These are phyloP conservation scores for Colistium nudipinnis DNA, from an alignment of 2,113 vertebrate species.

Conservation along the genomic window DNA sequence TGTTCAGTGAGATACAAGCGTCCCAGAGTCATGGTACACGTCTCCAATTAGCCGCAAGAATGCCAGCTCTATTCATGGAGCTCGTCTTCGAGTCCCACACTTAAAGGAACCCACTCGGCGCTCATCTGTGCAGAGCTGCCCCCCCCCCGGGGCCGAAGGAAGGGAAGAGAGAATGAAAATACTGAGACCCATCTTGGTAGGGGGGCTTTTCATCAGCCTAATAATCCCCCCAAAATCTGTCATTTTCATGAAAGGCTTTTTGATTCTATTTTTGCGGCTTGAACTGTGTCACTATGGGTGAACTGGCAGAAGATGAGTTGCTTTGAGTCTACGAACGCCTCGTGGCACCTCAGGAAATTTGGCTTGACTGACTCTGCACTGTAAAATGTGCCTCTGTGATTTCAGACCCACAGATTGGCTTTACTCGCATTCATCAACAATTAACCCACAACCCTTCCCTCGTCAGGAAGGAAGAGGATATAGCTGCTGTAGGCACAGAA, in stretches of 20 bases:
- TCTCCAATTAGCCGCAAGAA: constrained; percentile 55
- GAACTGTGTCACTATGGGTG: constrained; percentile 43
- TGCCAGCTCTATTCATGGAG: constrained; percentile 32
- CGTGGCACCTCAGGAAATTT: constrained; percentile 30
- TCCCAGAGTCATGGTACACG: constrained; percentile 39
- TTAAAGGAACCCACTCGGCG: constrained; percentile 45
- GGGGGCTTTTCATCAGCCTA: constrained; percentile 54
- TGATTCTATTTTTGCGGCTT: constrained; percentile 37
- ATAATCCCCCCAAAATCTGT: constrained; percentile 62
- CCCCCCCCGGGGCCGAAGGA: constrained; percentile 47
- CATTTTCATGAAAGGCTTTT: constrained; percentile 52
- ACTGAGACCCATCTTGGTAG: constrained; percentile 28
- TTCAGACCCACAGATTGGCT: constrained; percentile 17
- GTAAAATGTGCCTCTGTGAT: constrained; percentile 42
- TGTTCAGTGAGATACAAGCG: constrained; percentile 29
- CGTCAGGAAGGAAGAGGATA: neutral
- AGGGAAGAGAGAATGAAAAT: constrained; percentile 38
- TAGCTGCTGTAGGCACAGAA: neutral
- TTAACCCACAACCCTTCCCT: neutral
- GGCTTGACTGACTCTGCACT: constrained; percentile 20
- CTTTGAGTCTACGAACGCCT: constrained; percentile 41
- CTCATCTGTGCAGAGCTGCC: constrained; percentile 48
- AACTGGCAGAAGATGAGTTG: constrained; percentile 41
- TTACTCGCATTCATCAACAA: constrained; percentile 17
- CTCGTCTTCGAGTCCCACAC: constrained; percentile 45